Percentiles rank a stretch among this genome's conserved stretches.
Evolutionary conservation across 2,888 invertebrate genomes (phyloP).

Genomic region (Esperia sulphurella): DNA sequence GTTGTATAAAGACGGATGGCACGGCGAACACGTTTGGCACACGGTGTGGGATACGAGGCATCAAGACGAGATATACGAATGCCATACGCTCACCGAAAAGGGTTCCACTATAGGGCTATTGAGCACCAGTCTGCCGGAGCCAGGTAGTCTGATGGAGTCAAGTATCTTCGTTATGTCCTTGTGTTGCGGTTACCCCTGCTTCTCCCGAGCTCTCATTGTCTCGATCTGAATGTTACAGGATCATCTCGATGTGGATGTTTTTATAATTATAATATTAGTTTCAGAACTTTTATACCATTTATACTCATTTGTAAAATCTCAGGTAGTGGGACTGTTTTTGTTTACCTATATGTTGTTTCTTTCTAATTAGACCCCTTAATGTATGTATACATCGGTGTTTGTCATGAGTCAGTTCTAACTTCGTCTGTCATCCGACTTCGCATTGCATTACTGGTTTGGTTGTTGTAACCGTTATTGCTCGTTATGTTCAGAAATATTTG

Average conservation of each 20-base stretch:
- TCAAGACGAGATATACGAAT: conserved; percentile 49
- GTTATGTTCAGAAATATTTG: not conserved
- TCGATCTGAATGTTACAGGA: not conserved
- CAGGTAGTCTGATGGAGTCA: conserved; percentile 34
- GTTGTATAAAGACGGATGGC: conserved; percentile 52
- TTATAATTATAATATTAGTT: conserved; percentile 2
- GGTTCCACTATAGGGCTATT: conserved; percentile 59
- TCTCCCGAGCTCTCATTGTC: conserved; percentile 3
- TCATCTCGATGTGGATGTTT: conserved; percentile 6
- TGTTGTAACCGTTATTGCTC: not conserved
- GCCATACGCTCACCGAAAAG: conserved; percentile 52
- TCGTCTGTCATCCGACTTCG: no score
- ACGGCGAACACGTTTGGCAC: conserved; percentile 47
- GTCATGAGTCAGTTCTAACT: no score
- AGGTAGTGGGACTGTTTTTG: no score
- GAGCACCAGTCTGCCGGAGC: conserved; percentile 49
- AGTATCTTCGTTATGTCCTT: conserved; percentile 6
- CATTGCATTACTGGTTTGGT: not conserved
- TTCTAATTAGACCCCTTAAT: not conserved
- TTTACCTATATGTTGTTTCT: not conserved
- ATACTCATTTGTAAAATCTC: not conserved
- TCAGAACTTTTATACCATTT: not conserved
- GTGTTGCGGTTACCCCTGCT: conserved; percentile 8
- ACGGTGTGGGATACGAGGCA: conserved; percentile 49
- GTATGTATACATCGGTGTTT: no score